phyloP scores from a whole-genome alignment of 1,140 invertebrate genomes.

The Apis florea region DNA sequence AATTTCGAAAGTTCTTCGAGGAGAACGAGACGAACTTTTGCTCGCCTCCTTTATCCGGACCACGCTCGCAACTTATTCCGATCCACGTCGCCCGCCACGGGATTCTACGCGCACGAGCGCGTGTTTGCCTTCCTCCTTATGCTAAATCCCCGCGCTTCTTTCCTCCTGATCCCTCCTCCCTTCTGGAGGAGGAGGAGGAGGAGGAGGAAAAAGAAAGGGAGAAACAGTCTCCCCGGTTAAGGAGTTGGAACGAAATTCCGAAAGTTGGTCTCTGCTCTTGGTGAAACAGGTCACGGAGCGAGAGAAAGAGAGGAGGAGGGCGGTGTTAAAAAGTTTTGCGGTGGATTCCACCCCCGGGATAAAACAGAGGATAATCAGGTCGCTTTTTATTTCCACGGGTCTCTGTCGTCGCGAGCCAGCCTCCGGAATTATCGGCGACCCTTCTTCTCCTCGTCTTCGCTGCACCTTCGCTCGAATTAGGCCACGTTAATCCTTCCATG shows the following conservation, averaged over 20 bases:
- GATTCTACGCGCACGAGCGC: slow-evolving; percentile 13
- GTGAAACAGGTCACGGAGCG: slow-evolving; percentile 62
- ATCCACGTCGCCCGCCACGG: slow-evolving; percentile 1
- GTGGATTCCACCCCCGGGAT: slow-evolving; percentile 27
- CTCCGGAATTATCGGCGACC: slow-evolving; percentile 39
- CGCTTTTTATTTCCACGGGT: slow-evolving; percentile 50
- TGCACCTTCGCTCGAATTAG: slow-evolving; percentile 12
- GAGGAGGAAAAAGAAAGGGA: slow-evolving; percentile 22
- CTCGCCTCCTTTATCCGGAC: slow-evolving; percentile 4
- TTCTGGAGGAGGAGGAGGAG: slow-evolving; percentile 13
- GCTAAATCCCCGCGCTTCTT: slow-evolving; percentile 30
- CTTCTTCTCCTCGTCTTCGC: slow-evolving; percentile 24
- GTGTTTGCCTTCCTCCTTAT: slow-evolving; percentile 28
- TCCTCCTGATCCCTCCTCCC: no score
- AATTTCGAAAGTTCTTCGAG: no score
- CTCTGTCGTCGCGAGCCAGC: slow-evolving; percentile 8
- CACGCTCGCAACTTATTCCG: slow-evolving; percentile 19
- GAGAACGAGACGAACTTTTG: no score
- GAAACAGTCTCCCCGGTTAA: background rate
- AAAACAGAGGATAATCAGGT: slow-evolving; percentile 65
- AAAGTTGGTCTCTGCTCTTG: slow-evolving; percentile 48
- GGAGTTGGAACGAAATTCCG: slow-evolving; percentile 50
- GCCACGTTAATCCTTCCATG: slow-evolving; percentile 44
- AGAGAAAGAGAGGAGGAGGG: slow-evolving; percentile 38
- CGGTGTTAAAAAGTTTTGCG: slow-evolving; percentile 63